These are phyloP conservation scores for Aethina tumida DNA, from an alignment of 1,140 invertebrate genomes.

Conservation along the genomic window DNA sequence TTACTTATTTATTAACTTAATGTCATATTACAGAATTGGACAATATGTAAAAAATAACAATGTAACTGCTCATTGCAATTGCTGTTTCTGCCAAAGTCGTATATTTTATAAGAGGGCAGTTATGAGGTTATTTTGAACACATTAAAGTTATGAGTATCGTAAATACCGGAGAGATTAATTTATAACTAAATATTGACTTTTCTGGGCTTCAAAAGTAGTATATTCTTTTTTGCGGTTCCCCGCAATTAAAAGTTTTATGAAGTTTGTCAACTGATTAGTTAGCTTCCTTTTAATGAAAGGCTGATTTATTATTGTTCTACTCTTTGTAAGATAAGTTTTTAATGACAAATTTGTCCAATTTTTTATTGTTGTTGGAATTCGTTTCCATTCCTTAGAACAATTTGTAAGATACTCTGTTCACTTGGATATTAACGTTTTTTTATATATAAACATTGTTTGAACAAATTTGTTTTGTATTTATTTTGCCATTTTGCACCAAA, in stretches of 20 bases:
- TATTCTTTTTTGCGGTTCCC: no score
- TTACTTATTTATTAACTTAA: no score
- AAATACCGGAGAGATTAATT: no score
- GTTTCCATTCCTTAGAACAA: slow-evolving; percentile 2
- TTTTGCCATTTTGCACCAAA: slow-evolving; percentile 12
- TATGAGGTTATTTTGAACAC: no score
- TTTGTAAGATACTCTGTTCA: background rate
- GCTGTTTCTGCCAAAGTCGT: no score
- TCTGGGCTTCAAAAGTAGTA: no score
- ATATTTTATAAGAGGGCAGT: no score
- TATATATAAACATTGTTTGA: slow-evolving; percentile 6
- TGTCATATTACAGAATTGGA: no score
- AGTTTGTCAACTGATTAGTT: slow-evolving; percentile 20
- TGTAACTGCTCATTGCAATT: no score
- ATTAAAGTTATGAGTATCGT: no score
- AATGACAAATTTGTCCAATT: slow-evolving; percentile 10
- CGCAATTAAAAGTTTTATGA: slow-evolving; percentile 15
- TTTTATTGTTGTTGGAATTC: slow-evolving; percentile 14
- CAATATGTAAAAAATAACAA: no score
- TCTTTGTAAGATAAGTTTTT: slow-evolving; percentile 3
- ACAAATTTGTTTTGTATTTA: slow-evolving; percentile 9
- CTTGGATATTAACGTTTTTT: slow-evolving; percentile 5
- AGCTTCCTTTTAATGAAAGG: slow-evolving; percentile 24
- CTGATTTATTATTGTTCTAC: slow-evolving; percentile 22
- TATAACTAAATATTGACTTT: no score